Percentiles rank a stretch among this genome's conserved stretches.
Evolutionary conservation across 2,888 invertebrate species (phyloP).

Genomic region (Oxyscelio sp.): DNA sequence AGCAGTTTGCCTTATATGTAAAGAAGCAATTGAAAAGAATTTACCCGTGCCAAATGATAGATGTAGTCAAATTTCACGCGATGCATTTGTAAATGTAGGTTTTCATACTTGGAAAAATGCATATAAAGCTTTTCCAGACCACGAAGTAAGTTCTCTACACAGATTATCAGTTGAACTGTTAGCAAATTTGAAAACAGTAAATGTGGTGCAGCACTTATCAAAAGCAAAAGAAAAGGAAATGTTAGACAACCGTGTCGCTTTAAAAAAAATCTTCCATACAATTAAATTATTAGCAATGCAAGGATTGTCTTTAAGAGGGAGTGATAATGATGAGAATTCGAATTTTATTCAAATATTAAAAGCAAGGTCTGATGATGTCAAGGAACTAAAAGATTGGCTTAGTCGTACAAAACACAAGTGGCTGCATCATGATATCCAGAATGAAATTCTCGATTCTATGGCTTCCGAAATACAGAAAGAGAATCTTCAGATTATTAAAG

Average conservation of each 20-base stretch:
- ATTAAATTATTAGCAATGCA: conserved; percentile 72
- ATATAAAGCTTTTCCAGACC: conserved; percentile 15
- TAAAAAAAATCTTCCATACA: conserved; percentile 65
- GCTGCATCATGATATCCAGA: conserved; percentile 61
- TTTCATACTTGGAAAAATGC: conserved; percentile 43
- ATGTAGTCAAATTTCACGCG: conserved; percentile 9
- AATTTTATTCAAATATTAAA: conserved; percentile 67
- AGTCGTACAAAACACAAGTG: conserved; percentile 57
- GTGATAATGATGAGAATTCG: conserved; percentile 45
- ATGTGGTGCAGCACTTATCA: conserved; percentile 62
- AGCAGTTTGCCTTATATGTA: conserved; percentile 37
- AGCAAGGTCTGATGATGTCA: conserved; percentile 62
- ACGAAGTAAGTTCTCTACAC: conserved; percentile 25
- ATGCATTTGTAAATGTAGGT: conserved; percentile 43
- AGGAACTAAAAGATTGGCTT: conserved; percentile 64
- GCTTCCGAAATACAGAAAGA: conserved; percentile 31
- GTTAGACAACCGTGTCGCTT: conserved; percentile 69
- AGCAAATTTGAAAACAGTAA: conserved; percentile 43
- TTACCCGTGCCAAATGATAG: conserved; percentile 28
- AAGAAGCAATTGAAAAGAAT: conserved; percentile 28
- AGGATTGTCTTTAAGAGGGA: conserved; percentile 21
- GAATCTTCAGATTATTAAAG: conserved; percentile 31
- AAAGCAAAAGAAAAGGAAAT: conserved; percentile 55
- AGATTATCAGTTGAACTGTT: conserved; percentile 23
- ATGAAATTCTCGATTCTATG: conserved; percentile 63